phyloP scores from a whole-genome alignment of 2,888 invertebrate genomes.

The Ornithoptera priamus region DNA sequence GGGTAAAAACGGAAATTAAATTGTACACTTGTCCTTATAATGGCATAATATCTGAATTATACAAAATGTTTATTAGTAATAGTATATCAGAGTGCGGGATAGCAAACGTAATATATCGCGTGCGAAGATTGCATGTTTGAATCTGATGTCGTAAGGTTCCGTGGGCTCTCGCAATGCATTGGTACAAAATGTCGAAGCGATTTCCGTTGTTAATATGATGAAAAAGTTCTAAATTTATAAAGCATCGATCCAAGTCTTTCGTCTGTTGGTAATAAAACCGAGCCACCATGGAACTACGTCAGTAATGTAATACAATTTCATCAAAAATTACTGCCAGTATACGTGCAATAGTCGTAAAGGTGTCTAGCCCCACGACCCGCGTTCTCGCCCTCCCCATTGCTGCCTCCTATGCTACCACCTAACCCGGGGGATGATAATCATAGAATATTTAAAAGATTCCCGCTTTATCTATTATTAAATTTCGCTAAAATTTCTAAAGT shows the following conservation, averaged over 20 bases:
- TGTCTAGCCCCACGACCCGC: conserved; percentile 39
- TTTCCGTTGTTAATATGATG: too few relatives aligned
- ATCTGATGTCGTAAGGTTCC: too few relatives aligned
- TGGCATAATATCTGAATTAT: too few relatives aligned
- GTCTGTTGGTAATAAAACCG: conserved; percentile 15
- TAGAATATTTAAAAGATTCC: conserved; percentile 49
- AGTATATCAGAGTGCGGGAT: too few relatives aligned
- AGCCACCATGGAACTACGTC: conserved; percentile 30
- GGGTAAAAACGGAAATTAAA: background rate
- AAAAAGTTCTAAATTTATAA: background rate
- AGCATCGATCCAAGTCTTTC: background rate
- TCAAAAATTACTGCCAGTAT: conserved; percentile 57
- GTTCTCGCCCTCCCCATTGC: too few relatives aligned
- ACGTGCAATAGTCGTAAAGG: conserved; percentile 63
- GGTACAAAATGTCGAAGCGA: too few relatives aligned
- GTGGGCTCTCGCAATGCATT: too few relatives aligned
- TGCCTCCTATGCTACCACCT: conserved; percentile 29
- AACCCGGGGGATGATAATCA: conserved; percentile 33
- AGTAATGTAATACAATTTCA: conserved; percentile 57
- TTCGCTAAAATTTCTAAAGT: background rate
- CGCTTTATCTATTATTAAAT: background rate
- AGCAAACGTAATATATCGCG: too few relatives aligned
- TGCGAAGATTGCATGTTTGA: too few relatives aligned
- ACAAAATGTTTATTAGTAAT: too few relatives aligned
- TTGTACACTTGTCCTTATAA: too few relatives aligned